Percentiles rank a stretch among this genome's conserved stretches.
Evolutionary conservation across 1,140 invertebrate species (phyloP).

Genomic region (Daktulosphaira vitifoliae): DNA sequence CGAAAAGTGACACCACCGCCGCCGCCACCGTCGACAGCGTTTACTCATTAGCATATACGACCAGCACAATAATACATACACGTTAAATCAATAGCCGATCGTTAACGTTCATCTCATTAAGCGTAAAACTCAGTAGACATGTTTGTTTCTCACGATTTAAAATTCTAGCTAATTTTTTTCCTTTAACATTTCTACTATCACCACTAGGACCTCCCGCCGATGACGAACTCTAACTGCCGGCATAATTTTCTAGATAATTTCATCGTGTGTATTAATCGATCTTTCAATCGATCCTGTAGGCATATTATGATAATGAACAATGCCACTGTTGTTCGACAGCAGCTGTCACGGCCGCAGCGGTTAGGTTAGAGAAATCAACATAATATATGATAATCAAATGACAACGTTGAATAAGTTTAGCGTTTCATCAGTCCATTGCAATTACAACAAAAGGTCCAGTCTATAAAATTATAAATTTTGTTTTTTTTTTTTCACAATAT

Average conservation of each 20-base stretch:
- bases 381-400: background rate
- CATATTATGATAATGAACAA: background rate
- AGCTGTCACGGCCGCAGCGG: background rate
- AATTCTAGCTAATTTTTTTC: background rate
- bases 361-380: background rate
- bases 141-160: slow-evolving; percentile 24
- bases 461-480: background rate
- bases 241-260: slow-evolving; percentile 28
- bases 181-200: too few species aligned
- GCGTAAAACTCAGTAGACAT: background rate
- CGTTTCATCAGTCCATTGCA: background rate
- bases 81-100: slow-evolving; percentile 19
- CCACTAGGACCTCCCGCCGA: too few species aligned
- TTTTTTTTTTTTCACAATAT: background rate
- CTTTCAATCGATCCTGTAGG: too few species aligned
- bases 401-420: background rate
- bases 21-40: too few species aligned
- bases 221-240: background rate
- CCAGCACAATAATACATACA: background rate
- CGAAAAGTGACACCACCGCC: slow-evolving; percentile 12
- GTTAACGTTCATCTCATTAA: slow-evolving; percentile 26
- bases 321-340: background rate
- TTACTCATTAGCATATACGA: too few species aligned
- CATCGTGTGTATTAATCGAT: background rate
- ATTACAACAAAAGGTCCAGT: slow-evolving; percentile 8